These are phyloP conservation scores for Myoxocephalus aenaeus DNA, from an alignment of 2,797 vertebrate species.

Conservation along the genomic window DNA sequence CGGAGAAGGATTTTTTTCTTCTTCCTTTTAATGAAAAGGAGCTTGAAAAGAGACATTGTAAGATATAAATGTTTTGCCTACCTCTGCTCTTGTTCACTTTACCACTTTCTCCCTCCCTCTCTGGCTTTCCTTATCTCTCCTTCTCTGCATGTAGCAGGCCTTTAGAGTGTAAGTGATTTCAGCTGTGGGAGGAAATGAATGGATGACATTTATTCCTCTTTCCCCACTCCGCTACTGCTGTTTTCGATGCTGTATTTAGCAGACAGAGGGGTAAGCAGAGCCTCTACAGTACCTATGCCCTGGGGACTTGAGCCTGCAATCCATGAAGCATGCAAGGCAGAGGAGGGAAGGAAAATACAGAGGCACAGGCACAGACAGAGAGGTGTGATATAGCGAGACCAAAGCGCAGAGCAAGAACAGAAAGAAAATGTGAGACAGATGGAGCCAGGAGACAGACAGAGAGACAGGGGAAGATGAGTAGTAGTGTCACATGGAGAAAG, in stretches of 20 bases:
- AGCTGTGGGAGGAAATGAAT: conserved; percentile 84
- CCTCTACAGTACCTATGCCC: conserved; percentile 69
- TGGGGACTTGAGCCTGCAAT: conserved; percentile 69
- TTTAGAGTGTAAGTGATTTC: conserved; percentile 77
- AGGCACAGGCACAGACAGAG: conserved; percentile 57
- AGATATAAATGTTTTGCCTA: conserved; percentile 66
- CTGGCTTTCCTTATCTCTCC: conserved; percentile 62
- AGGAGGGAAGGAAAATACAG: conserved; percentile 68
- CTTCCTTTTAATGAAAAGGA: conserved; percentile 66
- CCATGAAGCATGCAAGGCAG: conserved; percentile 71
- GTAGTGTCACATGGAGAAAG: conserved; percentile 71
- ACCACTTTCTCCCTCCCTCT: conserved; percentile 56
- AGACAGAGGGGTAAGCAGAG: conserved; percentile 63
- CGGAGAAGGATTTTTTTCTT: conserved; percentile 74
- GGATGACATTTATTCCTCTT: conserved; percentile 78
- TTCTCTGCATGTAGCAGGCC: conserved; percentile 68
- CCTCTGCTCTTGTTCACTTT: conserved; percentile 48
- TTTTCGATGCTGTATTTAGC: conserved; percentile 59
- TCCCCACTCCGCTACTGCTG: conserved; percentile 53
- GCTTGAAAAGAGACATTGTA: conserved; percentile 74
- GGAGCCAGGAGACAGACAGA: conserved; percentile 50
- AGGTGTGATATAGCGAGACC: conserved; percentile 68
- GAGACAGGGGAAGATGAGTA: conserved; percentile 56
- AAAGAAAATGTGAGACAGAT: conserved; percentile 72
- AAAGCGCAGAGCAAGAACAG: conserved; percentile 50